Percentiles rank a stretch among this genome's conserved stretches.
phyloP scores from a whole-genome alignment of 2,888 invertebrate genomes.

The Acanthopleura granulata region DNA sequence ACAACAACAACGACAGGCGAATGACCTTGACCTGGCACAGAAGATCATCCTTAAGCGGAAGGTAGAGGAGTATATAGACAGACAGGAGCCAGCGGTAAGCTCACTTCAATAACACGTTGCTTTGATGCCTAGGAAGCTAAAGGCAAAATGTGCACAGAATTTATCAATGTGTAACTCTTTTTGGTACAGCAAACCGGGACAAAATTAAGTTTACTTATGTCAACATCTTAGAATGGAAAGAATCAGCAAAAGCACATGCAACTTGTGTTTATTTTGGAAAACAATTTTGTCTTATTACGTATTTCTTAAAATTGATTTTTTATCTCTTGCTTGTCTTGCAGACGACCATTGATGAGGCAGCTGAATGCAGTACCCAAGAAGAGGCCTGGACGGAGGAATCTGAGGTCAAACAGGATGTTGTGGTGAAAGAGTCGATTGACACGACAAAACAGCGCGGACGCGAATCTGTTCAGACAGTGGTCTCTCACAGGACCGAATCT shows the following conservation, averaged over 20 bases:
- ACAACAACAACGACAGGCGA: constrained; percentile 4
- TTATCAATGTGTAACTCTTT: too few relatives aligned
- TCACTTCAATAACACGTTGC: not conserved
- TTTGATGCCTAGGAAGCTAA: too few relatives aligned
- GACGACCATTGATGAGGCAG: too few relatives aligned
- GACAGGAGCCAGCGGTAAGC: constrained; percentile 2
- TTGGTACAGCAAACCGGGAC: too few relatives aligned
- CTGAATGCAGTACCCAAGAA: not conserved
- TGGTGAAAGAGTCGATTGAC: not conserved
- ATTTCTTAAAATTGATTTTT: too few relatives aligned
- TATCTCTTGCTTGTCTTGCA: too few relatives aligned
- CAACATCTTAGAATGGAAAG: too few relatives aligned
- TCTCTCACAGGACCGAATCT: not conserved
- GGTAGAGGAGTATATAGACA: constrained; percentile 8
- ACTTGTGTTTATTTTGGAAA: too few relatives aligned
- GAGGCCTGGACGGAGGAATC: not conserved
- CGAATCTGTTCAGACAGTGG: constrained; percentile 1
- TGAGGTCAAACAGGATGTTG: not conserved
- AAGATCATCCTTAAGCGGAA: constrained; percentile 13
- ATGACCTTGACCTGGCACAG: constrained; percentile 3
- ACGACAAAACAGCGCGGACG: not conserved
- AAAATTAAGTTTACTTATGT: too few relatives aligned
- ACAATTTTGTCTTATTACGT: too few relatives aligned
- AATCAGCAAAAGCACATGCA: too few relatives aligned
- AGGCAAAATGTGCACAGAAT: too few relatives aligned